Base-by-base conservation (phyloP, 2,888 invertebrate genomes). In the Drosophila paranaensis region DNA sequence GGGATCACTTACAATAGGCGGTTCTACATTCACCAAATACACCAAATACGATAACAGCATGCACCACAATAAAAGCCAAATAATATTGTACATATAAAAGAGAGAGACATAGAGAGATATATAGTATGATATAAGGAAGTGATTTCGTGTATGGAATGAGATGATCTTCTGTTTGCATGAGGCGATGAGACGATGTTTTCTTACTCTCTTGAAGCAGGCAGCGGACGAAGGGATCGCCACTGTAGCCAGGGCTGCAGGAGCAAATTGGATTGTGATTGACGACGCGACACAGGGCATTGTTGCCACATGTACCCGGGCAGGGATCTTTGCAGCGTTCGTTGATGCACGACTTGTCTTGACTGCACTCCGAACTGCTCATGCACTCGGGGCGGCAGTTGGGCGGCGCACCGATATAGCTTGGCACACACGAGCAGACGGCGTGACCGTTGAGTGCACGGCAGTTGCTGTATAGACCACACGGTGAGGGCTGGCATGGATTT, bases 221-320 rank as follows among this genome's bases (percentile, higher is more conserved):
- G 86, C 95, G 94, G 64, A 95, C 93, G 90, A 97, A 97, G 68
- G 97, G 97, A 94, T 97, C 97, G 62, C 97, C 97, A 42, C 94
- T 94, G 91, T 95, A 95, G 81, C 95, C 96, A 76, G 94, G 93
- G 58, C 95, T 94, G 92, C 97, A 97, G 91, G 96, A 96, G 93
- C 97, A 97, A 75, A 97, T 95, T 45, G 97, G 96, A 91, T 96
- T 97, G 91, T 97, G 97, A 92, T 96, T 97, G 55, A 97, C 95
- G 16, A 97, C 96, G 81, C 95, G 95, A 91, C 97, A 97, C 79
- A 95, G 94, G 3, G 97, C 96, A 93, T 96, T 95, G 69, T 94
- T 93, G 33, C 97, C 97, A 91, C 97, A 97, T n/a, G 96, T 95
- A 71, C 96, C 96, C 42, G 95, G 94, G 91, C 97, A 97, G 54